Base-by-base conservation (phyloP, 37 sponge, comb jelly and placozoan genomes). In the Hexactinellida sp. region DNA sequence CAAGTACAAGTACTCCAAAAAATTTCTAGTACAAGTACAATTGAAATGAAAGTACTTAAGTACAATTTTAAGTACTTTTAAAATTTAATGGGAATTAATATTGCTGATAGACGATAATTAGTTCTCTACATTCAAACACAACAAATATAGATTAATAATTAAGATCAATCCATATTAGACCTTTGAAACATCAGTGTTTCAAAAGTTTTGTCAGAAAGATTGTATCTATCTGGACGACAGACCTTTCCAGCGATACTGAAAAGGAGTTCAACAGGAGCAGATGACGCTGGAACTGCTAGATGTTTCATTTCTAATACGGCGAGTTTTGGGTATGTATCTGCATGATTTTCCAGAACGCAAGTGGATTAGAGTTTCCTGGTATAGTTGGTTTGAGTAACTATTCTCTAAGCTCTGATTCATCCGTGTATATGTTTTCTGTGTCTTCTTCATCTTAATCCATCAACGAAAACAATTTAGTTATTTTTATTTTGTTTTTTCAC, bases 311-410 rank as follows among this genome's bases (percentile, higher is more conserved):
- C 76, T 63, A 63, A 63, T 63, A 63, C 3, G 76, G 76, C 76
- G 76, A 63, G 76, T 63, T 63, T 63, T 63, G 76, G 76, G 76
- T 63, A 63, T 63, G 76, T 63, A 63, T 63, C 76, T 63, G 76
- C 76, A 63, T 63, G 76, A 63, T 63, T 63, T 63, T 63, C 76
- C 76, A 63, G 76, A 63, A 63, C 76, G 76, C 76, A 63, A 63
- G 76, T 63, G 76, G 76, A 63, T 63, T 63, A 63, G 76, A 63
- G 76, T 63, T 63, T 63, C 76, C 76, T 63, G 76, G 76, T 21
- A 63, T 63, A 63, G 76, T 63, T 63, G 76, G 76, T 63, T 63
- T 63, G 76, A 63, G 76, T 63, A 63, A 63, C 3, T 63, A 63
- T 63, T 63, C 76, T 63, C 30, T 63, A 63, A 63, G 76, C 76